Evolutionary conservation across 2,888 invertebrate genomes (phyloP), one percentile per base, ranked within the genome.

Genomic region (Rotaria sp.): DNA sequence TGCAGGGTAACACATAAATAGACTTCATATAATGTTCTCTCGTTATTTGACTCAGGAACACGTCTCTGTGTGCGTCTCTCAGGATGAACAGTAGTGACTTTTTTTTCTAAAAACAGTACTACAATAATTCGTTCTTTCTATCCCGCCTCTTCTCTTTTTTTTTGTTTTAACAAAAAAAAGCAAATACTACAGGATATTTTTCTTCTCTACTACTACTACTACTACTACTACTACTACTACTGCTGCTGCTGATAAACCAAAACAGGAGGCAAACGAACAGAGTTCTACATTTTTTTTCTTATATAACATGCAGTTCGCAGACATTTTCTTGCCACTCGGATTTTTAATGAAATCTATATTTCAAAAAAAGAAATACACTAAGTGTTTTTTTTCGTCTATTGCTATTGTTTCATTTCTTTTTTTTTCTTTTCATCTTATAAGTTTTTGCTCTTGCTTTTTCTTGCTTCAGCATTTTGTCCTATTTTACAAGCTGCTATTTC

Each of bases 91-190:
- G 57, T 59, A 59, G 57, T 59, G 57, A 59, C 57, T 59, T 59
- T 59, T 59, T 59, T 59, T 59, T 59, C 57, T n/a, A 59, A 59
- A 55, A 59, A 59, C 57, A 59, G 57, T 59, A 59, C 57, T 59
- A 59, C 57, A 59, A 30, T 59, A 59, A 59, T 59, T n/a, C 57
- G 30, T 59, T 59, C 11, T 30, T 30, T 59, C 26, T 57, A 2
- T 52, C 52, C 13, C 21, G 2, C 21, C n/a, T 30, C 21, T 21
- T 52, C n/a, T 8, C 3, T 59, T 26, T 59, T 59, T 59, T 59
- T n/a, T 59, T 59, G 57, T 59, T 59, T 59, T 59, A 30, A 59
- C 57, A 59, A 59, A 59, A 55, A 55, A 55, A 59, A 59, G 30
- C n/a, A 59, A 59, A 59, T 30, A 59, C 26, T 59, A 59, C 57